Base-by-base conservation (phyloP, 2,797 vertebrate species). In the Vipera latastei region DNA sequence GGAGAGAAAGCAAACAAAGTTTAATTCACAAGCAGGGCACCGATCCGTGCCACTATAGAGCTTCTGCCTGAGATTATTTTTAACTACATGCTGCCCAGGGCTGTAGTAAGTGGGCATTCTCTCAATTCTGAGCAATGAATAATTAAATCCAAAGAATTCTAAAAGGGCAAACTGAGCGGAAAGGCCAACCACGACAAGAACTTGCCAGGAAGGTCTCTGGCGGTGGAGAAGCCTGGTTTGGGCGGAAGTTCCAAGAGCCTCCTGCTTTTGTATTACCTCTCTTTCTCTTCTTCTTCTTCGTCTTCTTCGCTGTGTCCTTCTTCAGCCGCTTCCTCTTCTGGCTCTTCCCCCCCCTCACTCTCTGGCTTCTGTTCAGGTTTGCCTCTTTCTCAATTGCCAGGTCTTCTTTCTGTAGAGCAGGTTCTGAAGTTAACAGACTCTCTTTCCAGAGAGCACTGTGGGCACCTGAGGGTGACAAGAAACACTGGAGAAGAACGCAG, bases 341-440 rank as follows among this genome's bases (percentile, higher is more conserved):
- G 90, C 91, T 97, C 95, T 97, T 99, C 12, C 99, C 99, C 13
- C 99, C 99, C 3, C 97, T 97, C 90, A 98, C 98, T 93, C 97
- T 96, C 95, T 97, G 97, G 18, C 97, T 99, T 92, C 98, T 98
- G 94, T 97, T 97, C 90, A 97, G 95, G 0, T 96, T 96, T 4
- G 97, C 95, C 96, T 99, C 98, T 1, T 96, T 93, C 26, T 88
- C 97, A 86, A 99, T 16, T 96, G 98, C 97, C 89, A 96, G 92
- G 93, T 98, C 97, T 55, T 97, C 95, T 9, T 91, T 96, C 93
- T 96, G 96, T 3, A 93, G 38, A 61, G 88, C 53, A n/a, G 93
- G 93, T 7, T 97, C 96, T 0, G 96, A 3, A n/a, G 92, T 95
- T 4, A 93, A 55, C 12, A 87, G 95, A 6, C 89, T 13, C 44